Evolutionary conservation across 2,888 invertebrate genomes (phyloP).

Genomic region (Himalopsyche tibetana): DNA sequence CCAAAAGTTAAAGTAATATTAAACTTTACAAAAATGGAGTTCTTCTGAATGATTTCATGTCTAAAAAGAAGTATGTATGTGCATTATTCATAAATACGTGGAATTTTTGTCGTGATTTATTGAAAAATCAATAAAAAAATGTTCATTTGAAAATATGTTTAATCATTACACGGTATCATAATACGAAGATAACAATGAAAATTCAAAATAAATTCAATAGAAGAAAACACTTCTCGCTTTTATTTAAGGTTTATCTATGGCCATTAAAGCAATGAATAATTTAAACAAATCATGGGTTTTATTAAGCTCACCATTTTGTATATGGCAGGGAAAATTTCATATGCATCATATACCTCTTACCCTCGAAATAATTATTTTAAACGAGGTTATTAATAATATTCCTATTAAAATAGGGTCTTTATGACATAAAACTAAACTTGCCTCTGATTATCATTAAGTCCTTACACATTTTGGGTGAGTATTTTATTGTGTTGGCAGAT

Average conservation of each 20-base stretch:
- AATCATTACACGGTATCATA: no score
- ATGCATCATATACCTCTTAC: neutral
- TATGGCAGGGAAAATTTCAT: neutral
- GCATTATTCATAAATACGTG: no score
- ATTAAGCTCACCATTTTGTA: conserved; percentile 6
- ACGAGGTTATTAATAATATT: neutral
- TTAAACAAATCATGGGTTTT: conserved; percentile 19
- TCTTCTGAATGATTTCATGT: no score
- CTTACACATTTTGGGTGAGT: neutral
- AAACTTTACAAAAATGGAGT: no score
- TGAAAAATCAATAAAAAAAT: no score
- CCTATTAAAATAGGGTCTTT: conserved; percentile 7
- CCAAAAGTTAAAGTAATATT: no score
- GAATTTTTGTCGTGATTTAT: no score
- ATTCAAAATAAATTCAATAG: no score
- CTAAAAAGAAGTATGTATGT: no score
- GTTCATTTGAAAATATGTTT: no score
- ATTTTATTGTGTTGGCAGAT: no score
- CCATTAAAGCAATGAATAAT: neutral
- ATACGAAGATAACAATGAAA: no score
- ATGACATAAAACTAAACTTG: neutral
- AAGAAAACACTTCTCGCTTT: neutral
- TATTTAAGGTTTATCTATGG: neutral
- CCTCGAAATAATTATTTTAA: conserved; percentile 19
- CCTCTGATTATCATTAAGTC: neutral